Evolutionary conservation across 2,113 vertebrate species (phyloP).

Genomic region (Heliornis fulica): DNA sequence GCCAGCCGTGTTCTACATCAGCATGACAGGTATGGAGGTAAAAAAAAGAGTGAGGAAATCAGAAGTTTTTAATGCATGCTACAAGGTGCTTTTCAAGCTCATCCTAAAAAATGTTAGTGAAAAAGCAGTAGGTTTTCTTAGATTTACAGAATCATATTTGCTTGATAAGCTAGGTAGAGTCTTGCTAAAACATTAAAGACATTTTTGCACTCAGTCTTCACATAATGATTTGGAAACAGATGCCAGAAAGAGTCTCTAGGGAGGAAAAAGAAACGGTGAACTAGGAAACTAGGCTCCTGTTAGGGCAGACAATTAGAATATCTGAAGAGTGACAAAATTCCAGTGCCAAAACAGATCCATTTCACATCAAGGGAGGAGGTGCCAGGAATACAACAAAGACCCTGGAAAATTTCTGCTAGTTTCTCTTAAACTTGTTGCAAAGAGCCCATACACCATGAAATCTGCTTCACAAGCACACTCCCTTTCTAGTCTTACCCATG

Average conservation of each 20-base stretch:
- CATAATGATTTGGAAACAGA: conserved; percentile 28
- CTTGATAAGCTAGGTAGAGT: background rate
- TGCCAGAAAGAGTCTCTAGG: conserved; percentile 13
- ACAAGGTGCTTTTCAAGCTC: background rate
- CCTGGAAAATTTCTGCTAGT: background rate
- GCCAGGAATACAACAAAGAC: background rate
- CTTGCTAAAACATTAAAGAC: conserved; percentile 34
- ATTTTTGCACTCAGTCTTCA: background rate
- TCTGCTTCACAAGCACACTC: background rate
- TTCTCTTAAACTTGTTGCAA: background rate
- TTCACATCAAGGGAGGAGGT: background rate
- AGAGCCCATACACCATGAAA: background rate
- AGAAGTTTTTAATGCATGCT: background rate
- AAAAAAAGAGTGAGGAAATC: background rate
- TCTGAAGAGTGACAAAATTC: conserved; percentile 44
- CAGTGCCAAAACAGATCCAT: background rate
- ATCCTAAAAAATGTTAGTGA: background rate
- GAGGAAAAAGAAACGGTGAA: conserved; percentile 39
- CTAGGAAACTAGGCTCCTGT: conserved; percentile 39
- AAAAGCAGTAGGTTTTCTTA: background rate
- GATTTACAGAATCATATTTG: background rate
- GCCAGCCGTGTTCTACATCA: background rate
- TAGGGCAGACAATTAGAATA: conserved; percentile 53
- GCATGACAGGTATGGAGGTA: background rate
- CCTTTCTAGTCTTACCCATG: background rate